Conservation (phyloP, 2,888 invertebrate genomes). For the Caenorhabditis sp. region DNA sequence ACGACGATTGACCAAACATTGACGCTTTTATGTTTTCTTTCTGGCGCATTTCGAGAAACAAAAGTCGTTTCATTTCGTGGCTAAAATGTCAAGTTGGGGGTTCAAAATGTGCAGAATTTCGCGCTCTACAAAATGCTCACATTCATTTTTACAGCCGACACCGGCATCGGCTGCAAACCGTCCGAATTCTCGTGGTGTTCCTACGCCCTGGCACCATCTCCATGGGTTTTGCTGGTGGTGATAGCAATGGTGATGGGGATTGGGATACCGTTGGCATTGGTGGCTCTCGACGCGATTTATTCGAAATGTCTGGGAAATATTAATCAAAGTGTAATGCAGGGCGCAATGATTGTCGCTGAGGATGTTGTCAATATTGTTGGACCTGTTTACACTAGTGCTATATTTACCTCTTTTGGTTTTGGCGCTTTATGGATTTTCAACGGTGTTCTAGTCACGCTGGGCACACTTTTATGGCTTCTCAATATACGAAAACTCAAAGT, state of each 20-base stretch:
- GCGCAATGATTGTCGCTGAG: conserved; percentile 39
- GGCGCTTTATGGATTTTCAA: conserved; percentile 39
- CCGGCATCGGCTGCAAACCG: conserved; percentile 43
- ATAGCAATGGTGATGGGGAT: conserved; percentile 47
- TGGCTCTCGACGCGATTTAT: conserved; percentile 49
- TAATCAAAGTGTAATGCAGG: conserved; percentile 45
- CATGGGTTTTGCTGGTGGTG: conserved; percentile 35
- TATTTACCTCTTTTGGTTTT: conserved; percentile 39
- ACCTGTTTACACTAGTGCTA: conserved; percentile 35
- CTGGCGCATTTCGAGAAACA: no score
- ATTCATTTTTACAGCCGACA: conserved; percentile 16
- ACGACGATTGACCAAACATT: no score
- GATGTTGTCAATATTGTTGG: conserved; percentile 34
- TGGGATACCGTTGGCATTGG: conserved; percentile 42
- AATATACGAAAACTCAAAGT: conserved; percentile 17
- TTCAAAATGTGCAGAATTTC: no score
- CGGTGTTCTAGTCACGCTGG: conserved; percentile 34
- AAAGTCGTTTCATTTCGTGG: no score
- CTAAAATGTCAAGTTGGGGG: neutral
- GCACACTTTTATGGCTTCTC: conserved; percentile 33
- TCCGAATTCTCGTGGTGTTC: conserved; percentile 43
- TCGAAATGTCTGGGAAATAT: conserved; percentile 37
- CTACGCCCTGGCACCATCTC: conserved; percentile 16
- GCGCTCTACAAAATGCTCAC: no score
- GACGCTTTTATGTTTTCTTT: no score